Conservation (phyloP, 2,113 vertebrate genomes). For the Sylvilagus bachmani region DNA sequence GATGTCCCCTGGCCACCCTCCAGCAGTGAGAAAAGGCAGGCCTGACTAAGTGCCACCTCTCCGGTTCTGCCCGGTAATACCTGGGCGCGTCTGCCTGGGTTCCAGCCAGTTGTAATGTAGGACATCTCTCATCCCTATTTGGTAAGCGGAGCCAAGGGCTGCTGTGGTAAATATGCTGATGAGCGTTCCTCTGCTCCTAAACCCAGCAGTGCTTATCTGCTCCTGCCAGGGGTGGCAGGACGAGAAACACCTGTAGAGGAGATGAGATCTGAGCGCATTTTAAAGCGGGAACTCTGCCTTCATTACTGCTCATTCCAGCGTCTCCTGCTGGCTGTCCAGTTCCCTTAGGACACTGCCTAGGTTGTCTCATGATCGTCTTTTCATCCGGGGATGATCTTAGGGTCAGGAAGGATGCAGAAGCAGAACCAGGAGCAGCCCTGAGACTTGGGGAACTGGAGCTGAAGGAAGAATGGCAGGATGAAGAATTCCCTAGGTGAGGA, state of each 20-base stretch:
- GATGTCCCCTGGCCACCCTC: conserved; percentile 48
- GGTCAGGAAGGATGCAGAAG: conserved; percentile 23
- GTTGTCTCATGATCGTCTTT: conserved; percentile 22
- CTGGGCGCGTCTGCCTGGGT: not conserved
- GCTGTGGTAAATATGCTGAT: not conserved
- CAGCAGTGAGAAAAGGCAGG: conserved; percentile 3
- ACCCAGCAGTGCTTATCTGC: not conserved
- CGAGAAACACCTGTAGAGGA: not conserved
- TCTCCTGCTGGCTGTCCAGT: not conserved
- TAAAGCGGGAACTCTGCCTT: too few relatives aligned
- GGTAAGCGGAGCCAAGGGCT: not conserved
- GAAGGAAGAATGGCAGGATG: conserved; percentile 92
- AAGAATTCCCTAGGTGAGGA: conserved; percentile 91
- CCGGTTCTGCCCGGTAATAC: not conserved
- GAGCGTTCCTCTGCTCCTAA: not conserved
- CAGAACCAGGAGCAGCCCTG: not conserved
- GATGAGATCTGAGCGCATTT: not conserved
- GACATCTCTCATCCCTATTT: not conserved
- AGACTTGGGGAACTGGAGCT: conserved; percentile 85
- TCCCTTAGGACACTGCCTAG: not conserved
- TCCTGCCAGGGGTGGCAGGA: not conserved
- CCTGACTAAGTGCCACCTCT: not conserved
- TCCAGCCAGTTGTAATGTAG: not conserved
- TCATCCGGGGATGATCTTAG: not conserved
- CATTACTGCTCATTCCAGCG: too few relatives aligned